A percentile compares a stretch with the other conserved stretches of the same genome.
These are phyloP conservation scores for Dolichotis patagonum DNA, from an alignment of 2,113 vertebrate genomes.

Conservation along the genomic window DNA sequence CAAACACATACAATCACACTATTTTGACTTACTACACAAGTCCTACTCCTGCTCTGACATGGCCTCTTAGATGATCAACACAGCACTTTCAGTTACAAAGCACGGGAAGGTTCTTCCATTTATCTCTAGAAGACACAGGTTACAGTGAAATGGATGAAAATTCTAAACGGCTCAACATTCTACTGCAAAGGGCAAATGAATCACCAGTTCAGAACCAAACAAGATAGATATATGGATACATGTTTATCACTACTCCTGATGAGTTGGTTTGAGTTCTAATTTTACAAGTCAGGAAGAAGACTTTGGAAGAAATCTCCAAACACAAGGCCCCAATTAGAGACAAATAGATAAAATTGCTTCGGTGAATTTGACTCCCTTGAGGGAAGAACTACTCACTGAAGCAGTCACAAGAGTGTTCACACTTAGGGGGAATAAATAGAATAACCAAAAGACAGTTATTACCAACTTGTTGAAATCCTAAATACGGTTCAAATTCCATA, in stretches of 20 bases:
- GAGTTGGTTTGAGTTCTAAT: neutral
- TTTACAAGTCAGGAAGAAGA: neutral
- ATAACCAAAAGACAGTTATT: neutral
- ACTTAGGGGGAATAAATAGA: neutral
- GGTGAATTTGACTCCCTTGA: neutral
- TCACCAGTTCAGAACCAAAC: neutral
- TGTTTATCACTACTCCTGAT: neutral
- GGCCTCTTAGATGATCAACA: neutral
- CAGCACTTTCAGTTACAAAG: neutral
- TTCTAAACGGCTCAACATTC: neutral
- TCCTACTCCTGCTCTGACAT: neutral
- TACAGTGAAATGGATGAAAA: neutral
- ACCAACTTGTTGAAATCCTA: neutral
- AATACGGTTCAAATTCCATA: too few species aligned
- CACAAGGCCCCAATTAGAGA: conserved; percentile 9
- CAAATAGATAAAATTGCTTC: neutral
- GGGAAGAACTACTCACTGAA: neutral
- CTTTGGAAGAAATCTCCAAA: neutral
- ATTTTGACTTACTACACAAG: neutral
- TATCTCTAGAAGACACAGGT: neutral
- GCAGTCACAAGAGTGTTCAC: neutral
- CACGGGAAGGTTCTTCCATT: neutral
- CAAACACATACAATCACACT: neutral
- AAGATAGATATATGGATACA: neutral
- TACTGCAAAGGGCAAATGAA: neutral